phyloP scores from a whole-genome alignment of 2,113 vertebrate species.

The Chiloscyllium plagiosum region DNA sequence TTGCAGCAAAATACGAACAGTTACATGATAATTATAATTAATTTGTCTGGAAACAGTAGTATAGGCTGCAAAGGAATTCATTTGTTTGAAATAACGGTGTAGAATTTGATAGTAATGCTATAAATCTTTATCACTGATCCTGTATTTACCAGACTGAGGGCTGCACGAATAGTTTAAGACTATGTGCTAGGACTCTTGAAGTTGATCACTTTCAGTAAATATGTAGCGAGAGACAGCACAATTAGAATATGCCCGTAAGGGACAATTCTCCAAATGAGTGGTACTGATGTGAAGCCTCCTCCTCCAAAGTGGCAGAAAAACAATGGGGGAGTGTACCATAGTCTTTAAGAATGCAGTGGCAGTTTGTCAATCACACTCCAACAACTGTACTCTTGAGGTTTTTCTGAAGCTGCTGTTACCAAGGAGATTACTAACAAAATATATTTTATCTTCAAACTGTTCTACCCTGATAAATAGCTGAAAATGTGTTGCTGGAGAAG shows the following conservation, averaged over 20 bases:
- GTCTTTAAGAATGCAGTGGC: not conserved
- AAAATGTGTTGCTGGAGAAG: too few relatives aligned
- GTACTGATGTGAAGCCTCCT: not conserved
- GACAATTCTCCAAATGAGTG: not conserved
- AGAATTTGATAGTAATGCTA: not conserved
- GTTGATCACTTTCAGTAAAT: not conserved
- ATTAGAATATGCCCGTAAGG: not conserved
- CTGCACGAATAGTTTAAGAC: not conserved
- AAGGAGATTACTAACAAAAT: not conserved
- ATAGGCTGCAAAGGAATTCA: not conserved
- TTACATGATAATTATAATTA: not conserved
- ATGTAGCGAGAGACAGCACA: not conserved
- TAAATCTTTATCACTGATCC: not conserved
- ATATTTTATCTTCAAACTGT: not conserved
- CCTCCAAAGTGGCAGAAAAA: not conserved
- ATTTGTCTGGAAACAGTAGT: not conserved
- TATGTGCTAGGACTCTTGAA: not conserved
- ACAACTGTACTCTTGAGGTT: not conserved
- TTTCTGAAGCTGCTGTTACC: not conserved
- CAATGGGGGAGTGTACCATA: not conserved
- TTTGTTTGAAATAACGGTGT: constrained; percentile 8
- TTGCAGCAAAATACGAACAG: not conserved
- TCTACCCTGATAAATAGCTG: not conserved
- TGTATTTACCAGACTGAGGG: not conserved
- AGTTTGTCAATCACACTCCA: not conserved